Percentiles rank a stretch among this genome's conserved stretches.
Conservation (phyloP, 2,113 vertebrate species). For the Etia nguti region DNA sequence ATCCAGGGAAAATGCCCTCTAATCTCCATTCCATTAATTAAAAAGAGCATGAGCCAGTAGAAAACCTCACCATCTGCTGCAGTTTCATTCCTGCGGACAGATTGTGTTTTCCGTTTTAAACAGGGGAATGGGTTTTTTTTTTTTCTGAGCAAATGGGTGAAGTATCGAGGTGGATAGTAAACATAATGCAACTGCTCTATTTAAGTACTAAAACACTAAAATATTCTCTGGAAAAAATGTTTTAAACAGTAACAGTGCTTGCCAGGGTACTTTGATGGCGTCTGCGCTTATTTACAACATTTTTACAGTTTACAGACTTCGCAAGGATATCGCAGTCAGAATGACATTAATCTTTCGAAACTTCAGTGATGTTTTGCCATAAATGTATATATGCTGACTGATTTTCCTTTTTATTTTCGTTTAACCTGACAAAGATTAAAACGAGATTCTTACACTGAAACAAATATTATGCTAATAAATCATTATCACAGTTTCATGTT, state of each 20-base stretch:
- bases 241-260: not conserved
- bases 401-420: not conserved
- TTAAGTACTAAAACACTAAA: not conserved
- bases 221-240: not conserved
- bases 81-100: conserved; percentile 65
- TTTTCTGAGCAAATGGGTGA: conserved; percentile 32
- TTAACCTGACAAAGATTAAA: not conserved
- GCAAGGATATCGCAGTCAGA: not conserved
- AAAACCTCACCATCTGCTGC: conserved; percentile 75
- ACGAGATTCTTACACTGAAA: not conserved
- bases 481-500: not conserved
- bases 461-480: not conserved
- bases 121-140: conserved; percentile 11
- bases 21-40: conserved; percentile 79
- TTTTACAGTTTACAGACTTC: not conserved
- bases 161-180: conserved; percentile 34
- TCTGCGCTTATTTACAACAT: not conserved
- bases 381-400: not conserved
- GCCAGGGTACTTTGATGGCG: not conserved
- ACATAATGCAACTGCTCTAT: conserved; percentile 27
- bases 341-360: not conserved
- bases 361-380: not conserved
- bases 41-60: conserved; percentile 74
- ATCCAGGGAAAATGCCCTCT: conserved; percentile 73
- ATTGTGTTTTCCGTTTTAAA: conserved; percentile 65